Base-by-base conservation (phyloP, 1,140 invertebrate genomes). In the Zaprionus tsacasi region DNA sequence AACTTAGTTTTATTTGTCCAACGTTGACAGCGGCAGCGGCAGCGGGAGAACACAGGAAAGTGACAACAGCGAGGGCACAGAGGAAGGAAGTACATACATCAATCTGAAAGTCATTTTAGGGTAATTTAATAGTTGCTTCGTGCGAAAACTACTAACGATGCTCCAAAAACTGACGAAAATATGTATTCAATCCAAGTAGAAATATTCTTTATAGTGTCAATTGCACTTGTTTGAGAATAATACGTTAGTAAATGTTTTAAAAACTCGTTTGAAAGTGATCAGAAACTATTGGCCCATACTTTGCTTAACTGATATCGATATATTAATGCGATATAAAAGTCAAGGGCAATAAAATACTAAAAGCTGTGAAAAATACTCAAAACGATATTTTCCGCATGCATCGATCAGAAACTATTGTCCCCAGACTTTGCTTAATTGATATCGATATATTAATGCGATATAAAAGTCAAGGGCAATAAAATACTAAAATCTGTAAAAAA, bases 1-100 rank as follows among this genome's bases (percentile, higher is more conserved):
- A 61, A 76, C 60, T 71, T 79, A 40, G 59, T 65, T 76, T 79
- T 79, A 81, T 81, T 76, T 81, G 72, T 79, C 64, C 55, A 72
- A 69, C 48, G 60, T 45, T 59, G 76, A 76, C 67, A 64, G 30
- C 60, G 25, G 35, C 17, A 58, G 33, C 7, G 33, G 33, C 33
- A 35, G 33, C 7, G 33, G 33, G 4, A 35, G 33, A 35, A 35
- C 33, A 43, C 56, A 67, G 59, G 4, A 50, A 45, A 45, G n/a
- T 17, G 40, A n/a, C n/a, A n/a, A n/a, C 45, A 30, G 35, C 52
- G 27, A 11, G 50, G 35, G 8, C 52, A 27, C 2, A 17, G 13
- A 13, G 36, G 36, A 21, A 33, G 77, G 74, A 69, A 68, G 74
- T 67, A 36, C 45, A 50, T 25, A 45, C 40, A 50, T 43, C 71